Evolutionary conservation across 2,113 vertebrate species (phyloP), one percentile per base, ranked within the genome.

Genomic region (Pygoscelis adeliae): DNA sequence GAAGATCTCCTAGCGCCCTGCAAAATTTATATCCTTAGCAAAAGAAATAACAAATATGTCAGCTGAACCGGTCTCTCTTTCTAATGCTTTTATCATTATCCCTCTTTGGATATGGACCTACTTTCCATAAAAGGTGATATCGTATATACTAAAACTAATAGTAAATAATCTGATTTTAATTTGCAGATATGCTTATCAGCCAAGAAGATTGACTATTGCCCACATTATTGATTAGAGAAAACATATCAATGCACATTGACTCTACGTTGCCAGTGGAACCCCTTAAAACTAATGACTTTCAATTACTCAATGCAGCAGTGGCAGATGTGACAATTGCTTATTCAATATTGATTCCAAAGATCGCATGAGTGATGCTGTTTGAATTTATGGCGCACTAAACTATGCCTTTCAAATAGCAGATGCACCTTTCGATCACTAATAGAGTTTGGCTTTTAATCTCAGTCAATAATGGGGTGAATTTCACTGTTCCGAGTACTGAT

Each of bases 251-350:
- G 58, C 42, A 55, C 50, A 93, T 50, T 30, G 50, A 95, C 50
- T 55, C 76, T 40, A 6, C 0, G 0, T 36, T 95, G 72, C 69
- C 91, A 76, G 38, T 91, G 67, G 46, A 90, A 90, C 42, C 82
- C 83, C 71, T 90, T 85, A 88, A 94, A 97, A 91, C 15, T 55
- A 96, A 96, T 73, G 87, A 88, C 73, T 95, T 97, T 73, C 62
- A 94, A 91, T 93, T 94, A 90, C 29, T 94, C 87, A 62, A 20
- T 76, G 71, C 74, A 77, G 58, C 67, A 95, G 72, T 88, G 90
- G 90, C 96, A 96, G 95, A 95, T 91, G 84, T 96, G 93, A 88
- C 93, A 96, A 95, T 58, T 95, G 73, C 78, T 95, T 88, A 94
- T 91, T 88, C 91, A 93, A 94, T 90, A 97, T 96, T 77, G 95